Evolutionary conservation across 2,113 vertebrate species (phyloP), one percentile per base, ranked within the genome.

Genomic region (Bagarius yarrelli): DNA sequence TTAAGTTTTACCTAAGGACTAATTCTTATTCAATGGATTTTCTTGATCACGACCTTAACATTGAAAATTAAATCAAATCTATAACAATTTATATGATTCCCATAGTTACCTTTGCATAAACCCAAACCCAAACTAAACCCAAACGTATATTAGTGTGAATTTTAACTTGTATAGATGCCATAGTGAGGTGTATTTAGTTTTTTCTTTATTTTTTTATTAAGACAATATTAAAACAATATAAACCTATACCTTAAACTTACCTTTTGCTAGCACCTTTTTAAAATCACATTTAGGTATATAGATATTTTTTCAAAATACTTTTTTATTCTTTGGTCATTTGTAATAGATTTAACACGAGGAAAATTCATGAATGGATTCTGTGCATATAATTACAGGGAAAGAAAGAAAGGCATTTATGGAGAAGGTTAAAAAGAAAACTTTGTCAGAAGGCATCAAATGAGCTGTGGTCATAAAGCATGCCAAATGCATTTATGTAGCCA

Each of bases 401-500:
- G 57, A 60, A 61, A 27, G 52, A 73, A 55, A 73, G 30, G 18
- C 30, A 23, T 34, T 55, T 73, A 34, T 53, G 27, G 50, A 53
- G 27, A 23, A 59, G 60, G 69, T 32, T 8, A 55, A 8, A n/a
- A 9, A 3, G 19, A 34, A 34, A 34, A 47, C 36, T 27, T 61
- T 18, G 56, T 78, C 23, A 76, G 57, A 82, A 87, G 83, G 78
- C 82, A 81, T 86, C 81, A 88, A 73, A 82, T 76, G 77, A 82
- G 73, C 81, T 87, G 30, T 57, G 34, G 76, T 61, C 81, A 73
- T 60, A 67, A 55, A 85, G 73, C 64, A 60, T 76, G 80, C 69
- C 53, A 55, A 81, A 81, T 73, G 56, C 61, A 70, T 73, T 81
- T 67, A 73, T 25, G 64, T 40, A n/a, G 32, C 63, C 53, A 66